Percentiles rank a stretch among this genome's conserved stretches.
Evolutionary conservation across 2,888 invertebrate genomes (phyloP).

Genomic region (Brachycybe producta): DNA sequence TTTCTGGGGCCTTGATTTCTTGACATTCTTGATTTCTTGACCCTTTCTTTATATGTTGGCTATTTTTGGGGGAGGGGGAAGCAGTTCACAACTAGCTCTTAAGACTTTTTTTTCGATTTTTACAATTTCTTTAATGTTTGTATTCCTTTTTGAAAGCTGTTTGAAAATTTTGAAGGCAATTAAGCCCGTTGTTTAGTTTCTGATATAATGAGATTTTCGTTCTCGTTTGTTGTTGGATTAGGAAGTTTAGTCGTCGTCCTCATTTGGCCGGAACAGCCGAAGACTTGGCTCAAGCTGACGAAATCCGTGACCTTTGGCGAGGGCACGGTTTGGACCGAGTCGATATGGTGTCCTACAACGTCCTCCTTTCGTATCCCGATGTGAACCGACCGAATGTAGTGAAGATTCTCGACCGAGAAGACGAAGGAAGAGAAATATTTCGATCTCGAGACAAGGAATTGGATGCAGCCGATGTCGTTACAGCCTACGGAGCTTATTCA

Average conservation of each 20-base stretch:
- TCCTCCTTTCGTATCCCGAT: conserved; percentile 30
- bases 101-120: no score
- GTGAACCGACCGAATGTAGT: conserved; percentile 4
- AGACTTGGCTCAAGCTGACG: conserved; percentile 26
- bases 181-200: not conserved
- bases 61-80: no score
- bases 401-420: conserved; percentile 24
- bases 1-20: no score
- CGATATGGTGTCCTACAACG: conserved; percentile 27
- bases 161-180: not conserved
- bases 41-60: no score
- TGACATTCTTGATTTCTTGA: no score
- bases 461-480: conserved; percentile 27
- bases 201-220: no score
- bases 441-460: conserved; percentile 26
- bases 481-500: conserved; percentile 30
- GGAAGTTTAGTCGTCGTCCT: conserved; percentile 25
- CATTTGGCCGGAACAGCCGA: conserved; percentile 29
- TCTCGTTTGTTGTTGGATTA: conserved; percentile 15
- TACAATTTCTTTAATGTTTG: not conserved
- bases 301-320: conserved; percentile 26
- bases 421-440: conserved; percentile 22
- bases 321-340: conserved; percentile 27
- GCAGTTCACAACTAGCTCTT: no score
- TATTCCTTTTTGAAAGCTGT: not conserved